Conservation (phyloP, 2,113 vertebrate genomes). For the Spizaetus ornatus region DNA sequence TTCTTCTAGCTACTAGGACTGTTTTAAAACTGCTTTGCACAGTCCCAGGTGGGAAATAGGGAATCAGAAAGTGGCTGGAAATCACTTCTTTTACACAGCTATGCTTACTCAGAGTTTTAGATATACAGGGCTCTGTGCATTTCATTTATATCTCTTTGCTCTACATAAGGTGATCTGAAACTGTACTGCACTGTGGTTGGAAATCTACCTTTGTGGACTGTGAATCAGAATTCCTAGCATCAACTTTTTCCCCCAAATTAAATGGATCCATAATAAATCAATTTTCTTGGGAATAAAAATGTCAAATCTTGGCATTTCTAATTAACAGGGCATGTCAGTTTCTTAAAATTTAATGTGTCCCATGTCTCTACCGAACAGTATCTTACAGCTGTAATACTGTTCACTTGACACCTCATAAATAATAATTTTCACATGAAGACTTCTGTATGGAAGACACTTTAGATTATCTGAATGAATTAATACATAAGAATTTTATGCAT, state of each 20-base stretch:
- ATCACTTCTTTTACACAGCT: neutral
- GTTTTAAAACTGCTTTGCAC: neutral
- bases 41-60: neutral
- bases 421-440: conserved; percentile 17
- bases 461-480: neutral
- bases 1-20: neutral
- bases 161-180: neutral
- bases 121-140: neutral
- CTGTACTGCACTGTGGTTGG: neutral
- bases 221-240: neutral
- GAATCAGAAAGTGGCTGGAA: neutral
- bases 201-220: neutral
- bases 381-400: neutral
- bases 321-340: neutral
- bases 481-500: neutral
- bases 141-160: neutral
- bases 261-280: conserved; percentile 12
- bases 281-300: conserved; percentile 6
- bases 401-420: conserved; percentile 28
- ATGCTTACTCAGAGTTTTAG: neutral
- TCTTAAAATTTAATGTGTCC: neutral
- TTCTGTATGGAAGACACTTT: neutral
- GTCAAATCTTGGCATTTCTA: conserved; percentile 14
- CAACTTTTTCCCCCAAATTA: neutral
- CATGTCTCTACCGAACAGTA: neutral